Conservation (phyloP, 2,113 vertebrate species). For the Ellobius talpinus region DNA sequence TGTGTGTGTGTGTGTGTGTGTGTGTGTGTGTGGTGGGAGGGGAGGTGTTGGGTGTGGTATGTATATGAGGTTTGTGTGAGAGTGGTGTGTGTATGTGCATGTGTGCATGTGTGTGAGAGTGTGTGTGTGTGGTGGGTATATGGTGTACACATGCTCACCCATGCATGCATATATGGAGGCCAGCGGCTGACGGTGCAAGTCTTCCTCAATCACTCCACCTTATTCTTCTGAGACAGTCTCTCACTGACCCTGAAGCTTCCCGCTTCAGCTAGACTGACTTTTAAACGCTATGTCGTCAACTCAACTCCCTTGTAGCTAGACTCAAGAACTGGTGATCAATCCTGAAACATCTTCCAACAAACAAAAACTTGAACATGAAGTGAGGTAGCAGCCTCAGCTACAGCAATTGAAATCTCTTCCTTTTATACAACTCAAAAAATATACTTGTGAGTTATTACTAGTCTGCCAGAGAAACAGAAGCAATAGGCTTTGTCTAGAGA, state of each 20-base stretch:
- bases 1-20: too few relatives aligned
- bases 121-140: too few relatives aligned
- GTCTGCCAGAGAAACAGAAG: not conserved
- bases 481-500: not conserved
- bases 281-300: not conserved
- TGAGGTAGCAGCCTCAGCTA: not conserved
- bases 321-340: not conserved
- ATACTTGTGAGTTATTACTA: not conserved
- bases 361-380: not conserved
- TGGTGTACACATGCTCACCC: not conserved
- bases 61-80: not conserved
- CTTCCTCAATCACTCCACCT: not conserved
- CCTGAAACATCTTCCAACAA: not conserved
- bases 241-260: not conserved
- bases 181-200: not conserved
- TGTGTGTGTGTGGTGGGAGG: too few relatives aligned
- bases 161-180: not conserved
- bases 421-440: constrained; percentile 1
- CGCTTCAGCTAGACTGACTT: constrained; percentile 6
- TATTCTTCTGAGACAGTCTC: not conserved
- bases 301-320: not conserved
- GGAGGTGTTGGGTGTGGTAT: too few relatives aligned
- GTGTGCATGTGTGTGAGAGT: too few relatives aligned
- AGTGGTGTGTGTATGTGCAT: too few relatives aligned
- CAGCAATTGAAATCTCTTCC: not conserved